These are phyloP conservation scores for Adineta ricciae DNA, from an alignment of 2,888 invertebrate genomes.

Conservation along the genomic window DNA sequence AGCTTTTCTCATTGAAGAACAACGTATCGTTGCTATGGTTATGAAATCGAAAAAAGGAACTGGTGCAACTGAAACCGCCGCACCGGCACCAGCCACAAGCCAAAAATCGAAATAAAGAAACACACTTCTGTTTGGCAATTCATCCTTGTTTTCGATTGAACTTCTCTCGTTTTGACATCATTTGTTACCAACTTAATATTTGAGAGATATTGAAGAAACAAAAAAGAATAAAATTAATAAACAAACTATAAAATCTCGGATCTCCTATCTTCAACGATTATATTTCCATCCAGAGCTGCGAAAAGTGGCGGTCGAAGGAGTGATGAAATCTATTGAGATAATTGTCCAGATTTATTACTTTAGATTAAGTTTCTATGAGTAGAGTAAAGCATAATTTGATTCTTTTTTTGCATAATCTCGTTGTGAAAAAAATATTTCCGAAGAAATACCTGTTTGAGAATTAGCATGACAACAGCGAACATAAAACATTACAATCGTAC, in stretches of 20 bases:
- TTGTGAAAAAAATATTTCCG: neutral
- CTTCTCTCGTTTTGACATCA: neutral
- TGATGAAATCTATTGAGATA: no score
- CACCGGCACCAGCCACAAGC: slow-evolving; percentile 11
- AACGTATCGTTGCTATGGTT: slow-evolving; percentile 68
- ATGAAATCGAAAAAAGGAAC: slow-evolving; percentile 15
- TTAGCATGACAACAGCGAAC: neutral
- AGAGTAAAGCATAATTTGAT: no score
- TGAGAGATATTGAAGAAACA: neutral
- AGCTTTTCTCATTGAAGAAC: slow-evolving; percentile 97
- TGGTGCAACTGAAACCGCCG: neutral
- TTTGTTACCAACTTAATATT: neutral
- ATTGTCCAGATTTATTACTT: no score
- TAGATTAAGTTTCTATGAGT: no score
- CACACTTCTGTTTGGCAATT: neutral
- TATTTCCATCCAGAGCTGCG: no score
- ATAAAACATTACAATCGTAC: neutral
- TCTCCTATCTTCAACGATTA: neutral
- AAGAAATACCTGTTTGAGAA: neutral
- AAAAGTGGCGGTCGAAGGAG: no score
- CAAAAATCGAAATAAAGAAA: slow-evolving; percentile 32
- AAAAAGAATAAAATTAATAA: neutral
- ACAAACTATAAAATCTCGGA: neutral
- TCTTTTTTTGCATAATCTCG: neutral
- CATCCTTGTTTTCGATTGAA: neutral